Base-by-base conservation (phyloP, 2,113 vertebrate species). In the Pica pica region DNA sequence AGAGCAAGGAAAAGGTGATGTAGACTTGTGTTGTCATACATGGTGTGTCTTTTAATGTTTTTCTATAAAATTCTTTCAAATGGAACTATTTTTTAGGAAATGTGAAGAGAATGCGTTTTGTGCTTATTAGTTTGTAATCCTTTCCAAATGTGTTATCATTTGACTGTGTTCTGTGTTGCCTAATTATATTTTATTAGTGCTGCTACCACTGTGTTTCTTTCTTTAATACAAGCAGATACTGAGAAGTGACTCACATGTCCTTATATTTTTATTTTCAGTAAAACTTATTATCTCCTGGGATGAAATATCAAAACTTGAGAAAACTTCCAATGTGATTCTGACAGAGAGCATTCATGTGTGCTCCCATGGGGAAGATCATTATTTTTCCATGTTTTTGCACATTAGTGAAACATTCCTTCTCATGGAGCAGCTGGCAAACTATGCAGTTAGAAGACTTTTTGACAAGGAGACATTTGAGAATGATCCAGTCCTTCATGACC, bases 351-450 rank as follows among this genome's bases (percentile, higher is more conserved):
- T 99, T 97, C 99, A 98, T 22, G 98, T 99, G 69, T 95, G 98
- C 93, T 98, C 98, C 57, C 98, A 86, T 23, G 99, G 99, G 47
- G 99, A 99, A 73, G 98, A 99, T 89, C 98, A 99, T 95, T 99
- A 99, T 97, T 99, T 99, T 97, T 99, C 99, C 81, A 99, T 99
- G 99, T 98, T 99, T 95, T 94, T 99, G 94, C 99, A 99, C 95
- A 99, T 99, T n/a, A 99, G 97, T 60, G 98, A 99, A 97, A 99
- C 99, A 0, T 99, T 99, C 33, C 97, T 99, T 65, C 98, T 99
- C 76, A 99, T 99, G 99, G 99, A 99, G 87, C 99, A 99, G 97
- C 97, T 99, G 90, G 99, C 99, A 11, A 98, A 98, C 92, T 99
- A 99, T 95, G 98, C 99, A 57, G 97, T 99, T 93, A 98, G 98